phyloP scores from a whole-genome alignment of 1,140 invertebrate genomes.

The Eupristina koningsbergeri region DNA sequence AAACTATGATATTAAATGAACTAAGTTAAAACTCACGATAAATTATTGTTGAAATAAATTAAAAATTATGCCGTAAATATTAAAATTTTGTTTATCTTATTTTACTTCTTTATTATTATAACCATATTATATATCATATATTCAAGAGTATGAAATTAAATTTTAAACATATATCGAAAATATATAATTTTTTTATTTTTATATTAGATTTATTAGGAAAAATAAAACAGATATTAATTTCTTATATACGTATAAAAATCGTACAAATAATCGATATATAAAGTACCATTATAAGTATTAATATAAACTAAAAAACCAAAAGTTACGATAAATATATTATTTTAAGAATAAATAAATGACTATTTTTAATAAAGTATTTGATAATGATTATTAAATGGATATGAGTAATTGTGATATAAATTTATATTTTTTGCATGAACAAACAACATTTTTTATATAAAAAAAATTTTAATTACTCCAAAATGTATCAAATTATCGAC shows the following conservation, averaged over 20 bases:
- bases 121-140: no score
- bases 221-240: not conserved
- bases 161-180: conserved; percentile 18
- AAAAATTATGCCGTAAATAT: no score
- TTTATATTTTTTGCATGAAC: not conserved
- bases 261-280: not conserved
- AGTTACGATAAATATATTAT: conserved; percentile 29
- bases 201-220: not conserved
- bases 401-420: conserved; percentile 20
- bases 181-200: not conserved
- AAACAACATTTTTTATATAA: not conserved
- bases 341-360: conserved; percentile 27
- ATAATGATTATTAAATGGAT: not conserved
- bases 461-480: not conserved
- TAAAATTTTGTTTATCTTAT: no score
- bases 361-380: conserved; percentile 30
- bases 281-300: not conserved
- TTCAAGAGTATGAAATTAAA: not conserved
- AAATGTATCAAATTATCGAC: no score
- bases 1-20: no score
- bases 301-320: conserved; percentile 42
- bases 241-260: not conserved
- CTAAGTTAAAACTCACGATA: no score
- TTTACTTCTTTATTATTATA: no score
- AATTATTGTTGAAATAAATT: no score